Evolutionary conservation across 2,113 vertebrate genomes (phyloP), one percentile per base, ranked within the genome.

Genomic region (Elaphurus davidianus): DNA sequence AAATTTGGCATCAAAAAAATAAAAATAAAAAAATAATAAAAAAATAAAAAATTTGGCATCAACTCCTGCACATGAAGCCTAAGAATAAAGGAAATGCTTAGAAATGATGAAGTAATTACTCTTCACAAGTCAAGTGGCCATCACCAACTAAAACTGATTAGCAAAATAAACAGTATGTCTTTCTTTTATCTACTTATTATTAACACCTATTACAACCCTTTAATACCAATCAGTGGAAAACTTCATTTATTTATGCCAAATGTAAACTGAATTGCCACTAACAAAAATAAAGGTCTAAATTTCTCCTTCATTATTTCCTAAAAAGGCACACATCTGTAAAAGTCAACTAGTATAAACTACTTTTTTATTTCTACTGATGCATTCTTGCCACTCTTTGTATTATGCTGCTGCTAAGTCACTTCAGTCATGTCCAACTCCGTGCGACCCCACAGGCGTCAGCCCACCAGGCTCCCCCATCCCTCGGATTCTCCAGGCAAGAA

Each of bases 261-360:
- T 50, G 4, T 67, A 96, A 97, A 97, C 71, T 57, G 50, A 87
- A n/a, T 60, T 95, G 81, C 84, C 17, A 89, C 40, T 89, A 74
- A 79, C 33, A 87, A 40, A 82, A 94, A 83, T 28, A 86, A 96
- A 95, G 3, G 5, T 87, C n/a, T 67, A 89, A 59, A 55, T 33
- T 87, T 89, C 83, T 93, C n/a, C 43, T 78, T 14, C 6, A 50
- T 33, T 87, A 90, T 74, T 93, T 96, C 74, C 76, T 87, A 62
- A 67, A 50, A 96, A 92, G 25, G 45, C 9, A 94, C 2, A 92
- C 4, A 94, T 12, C 28, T 85, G 21, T 40, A 79, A 78, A 91
- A 55, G 17, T 36, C 52, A 91, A 91, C 30, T 57, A 78, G 60
- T 82, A 90, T 45, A 64, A 96, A 78, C 15, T n/a, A 47, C 28